Evolutionary conservation across 37 sponge, comb jelly and placozoan species (phyloP), one percentile per base, ranked within the genome.

Genomic region (Hormiphora californensis): DNA sequence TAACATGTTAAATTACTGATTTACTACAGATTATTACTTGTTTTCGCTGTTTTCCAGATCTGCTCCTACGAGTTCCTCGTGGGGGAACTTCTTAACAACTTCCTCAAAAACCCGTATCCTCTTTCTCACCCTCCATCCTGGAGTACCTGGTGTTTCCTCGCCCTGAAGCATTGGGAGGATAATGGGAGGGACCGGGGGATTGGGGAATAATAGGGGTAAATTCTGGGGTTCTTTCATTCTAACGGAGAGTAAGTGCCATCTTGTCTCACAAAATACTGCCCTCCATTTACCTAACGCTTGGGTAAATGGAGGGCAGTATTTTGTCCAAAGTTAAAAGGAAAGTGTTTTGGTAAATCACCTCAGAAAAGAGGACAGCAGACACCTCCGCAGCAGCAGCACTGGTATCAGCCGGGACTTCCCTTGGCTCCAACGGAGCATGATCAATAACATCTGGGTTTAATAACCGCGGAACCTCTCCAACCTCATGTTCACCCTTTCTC

Each of bases 401-500:
- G 4, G 81, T 43, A 21, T 43, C 81, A 19, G 41, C 17, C 8
- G 38, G 27, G 32, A 49, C 53, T 49, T 49, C 25, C 59, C 59
- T 19, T 57, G 11, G 25, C 59, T 12, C 59, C n/a, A n/a, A n/a
- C n/a, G n/a, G n/a, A n/a, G n/a, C n/a, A n/a, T n/a, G n/a, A n/a
- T n/a, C n/a, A n/a, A n/a, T n/a, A n/a, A n/a, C n/a, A n/a, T n/a
- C n/a, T n/a, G n/a, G n/a, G n/a, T n/a, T n/a, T n/a, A n/a, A n/a
- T n/a, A n/a, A n/a, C n/a, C n/a, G n/a, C n/a, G n/a, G n/a, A n/a
- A n/a, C n/a, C n/a, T n/a, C n/a, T n/a, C n/a, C n/a, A n/a, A n/a
- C n/a, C n/a, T n/a, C n/a, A n/a, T n/a, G 59, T 57, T 30, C 68
- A 25, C 81, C 81, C 46, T 73, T 73, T 30, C 81, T 39, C 81